Percentiles rank a stretch among this genome's conserved stretches.
These are phyloP conservation scores for Lasiurus borealis DNA, from an alignment of 2,113 vertebrate species.

Conservation along the genomic window DNA sequence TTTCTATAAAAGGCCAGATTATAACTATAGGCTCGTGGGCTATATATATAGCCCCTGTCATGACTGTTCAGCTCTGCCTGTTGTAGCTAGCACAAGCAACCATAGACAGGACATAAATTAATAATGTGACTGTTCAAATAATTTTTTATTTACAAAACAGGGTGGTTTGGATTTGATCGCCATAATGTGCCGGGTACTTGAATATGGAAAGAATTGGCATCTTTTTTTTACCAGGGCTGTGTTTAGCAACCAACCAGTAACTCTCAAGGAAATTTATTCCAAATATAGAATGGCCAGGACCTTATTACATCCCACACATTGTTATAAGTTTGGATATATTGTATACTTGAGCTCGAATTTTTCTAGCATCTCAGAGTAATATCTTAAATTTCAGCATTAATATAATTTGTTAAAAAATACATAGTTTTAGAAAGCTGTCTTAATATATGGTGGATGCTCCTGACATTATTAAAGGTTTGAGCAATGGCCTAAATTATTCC, in stretches of 20 bases:
- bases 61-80: not conserved
- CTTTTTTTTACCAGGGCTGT: not conserved
- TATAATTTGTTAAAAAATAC: constrained; percentile 2
- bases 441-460: not conserved
- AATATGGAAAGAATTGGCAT: not conserved
- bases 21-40: not conserved
- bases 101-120: not conserved
- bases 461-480: constrained; percentile 32
- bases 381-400: not conserved
- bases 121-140: not conserved
- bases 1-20: not conserved
- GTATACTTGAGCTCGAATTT: not conserved
- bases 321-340: not conserved
- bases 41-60: fast-evolving
- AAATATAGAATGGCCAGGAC: not conserved
- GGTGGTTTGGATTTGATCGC: not conserved
- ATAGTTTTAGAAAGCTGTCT: not conserved
- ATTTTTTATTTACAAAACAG: not conserved
- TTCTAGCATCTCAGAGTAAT: constrained; percentile 3
- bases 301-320: not conserved
- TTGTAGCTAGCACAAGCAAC: not conserved
- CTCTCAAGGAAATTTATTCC: not conserved
- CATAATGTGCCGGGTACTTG: not conserved
- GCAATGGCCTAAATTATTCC: not conserved
- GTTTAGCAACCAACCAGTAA: not conserved